Conservation (phyloP, 2,113 vertebrate genomes). For the Plecturocebus donacophilus region DNA sequence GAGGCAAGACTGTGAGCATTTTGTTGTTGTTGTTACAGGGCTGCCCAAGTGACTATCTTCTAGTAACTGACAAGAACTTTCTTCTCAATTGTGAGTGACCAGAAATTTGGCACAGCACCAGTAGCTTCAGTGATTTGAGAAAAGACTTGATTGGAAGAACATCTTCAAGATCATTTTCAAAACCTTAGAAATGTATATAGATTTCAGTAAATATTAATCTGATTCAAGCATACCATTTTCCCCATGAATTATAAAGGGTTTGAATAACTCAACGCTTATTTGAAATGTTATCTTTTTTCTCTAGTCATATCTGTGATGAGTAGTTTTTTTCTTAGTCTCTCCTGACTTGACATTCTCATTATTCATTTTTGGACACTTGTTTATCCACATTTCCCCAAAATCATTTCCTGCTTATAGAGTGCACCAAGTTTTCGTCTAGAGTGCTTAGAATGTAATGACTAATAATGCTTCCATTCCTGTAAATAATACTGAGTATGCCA, state of each 20-base stretch:
- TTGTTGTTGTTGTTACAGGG: not conserved
- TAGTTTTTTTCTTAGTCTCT: not conserved
- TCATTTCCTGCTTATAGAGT: constrained; percentile 5
- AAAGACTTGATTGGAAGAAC: not conserved
- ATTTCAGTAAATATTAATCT: not conserved
- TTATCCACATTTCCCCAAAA: not conserved
- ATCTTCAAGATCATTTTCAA: not conserved
- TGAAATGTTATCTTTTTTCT: not conserved
- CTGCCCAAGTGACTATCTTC: not conserved
- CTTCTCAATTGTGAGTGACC: not conserved
- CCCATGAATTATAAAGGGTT: not conserved
- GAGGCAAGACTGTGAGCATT: not conserved
- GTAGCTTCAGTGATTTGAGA: not conserved
- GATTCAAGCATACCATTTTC: not conserved
- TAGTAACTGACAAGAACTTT: not conserved
- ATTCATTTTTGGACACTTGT: not conserved
- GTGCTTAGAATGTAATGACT: constrained; percentile 19
- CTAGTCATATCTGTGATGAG: not conserved
- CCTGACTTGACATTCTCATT: not conserved
- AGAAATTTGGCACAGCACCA: not conserved
- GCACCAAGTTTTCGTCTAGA: not conserved
- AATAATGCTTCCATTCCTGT: not conserved
- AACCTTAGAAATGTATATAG: not conserved
- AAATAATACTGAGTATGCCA: not conserved
- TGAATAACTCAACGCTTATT: not conserved